Percentiles rank a stretch among this genome's conserved stretches.
Conservation (phyloP, 2,113 vertebrate genomes). For the Zapornia atra region DNA sequence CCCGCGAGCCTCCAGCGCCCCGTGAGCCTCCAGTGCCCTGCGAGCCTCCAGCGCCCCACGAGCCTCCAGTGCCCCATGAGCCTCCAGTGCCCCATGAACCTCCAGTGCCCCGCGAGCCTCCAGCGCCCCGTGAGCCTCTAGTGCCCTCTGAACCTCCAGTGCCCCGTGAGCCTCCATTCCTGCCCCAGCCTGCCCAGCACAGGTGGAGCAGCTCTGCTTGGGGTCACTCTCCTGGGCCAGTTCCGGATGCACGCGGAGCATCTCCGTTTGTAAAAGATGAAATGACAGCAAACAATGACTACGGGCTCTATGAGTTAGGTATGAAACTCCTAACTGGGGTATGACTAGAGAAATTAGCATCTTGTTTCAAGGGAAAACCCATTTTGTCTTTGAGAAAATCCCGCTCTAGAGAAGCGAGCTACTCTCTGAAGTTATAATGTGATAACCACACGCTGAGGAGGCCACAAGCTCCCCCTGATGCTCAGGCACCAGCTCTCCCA, state of each 20-base stretch:
- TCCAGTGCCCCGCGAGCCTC: no score
- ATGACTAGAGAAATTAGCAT: accelerated
- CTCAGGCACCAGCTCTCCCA: neutral
- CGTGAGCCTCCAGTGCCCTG: no score
- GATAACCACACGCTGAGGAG: neutral
- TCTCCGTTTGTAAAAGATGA: neutral
- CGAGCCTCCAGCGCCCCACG: neutral
- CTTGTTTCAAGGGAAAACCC: neutral
- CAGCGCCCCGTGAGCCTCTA: no score
- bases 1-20: neutral
- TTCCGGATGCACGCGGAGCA: accelerated
- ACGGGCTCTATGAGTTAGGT: accelerated
- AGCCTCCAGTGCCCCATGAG: no score
- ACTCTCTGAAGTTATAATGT: neutral
- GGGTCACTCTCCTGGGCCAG: neutral
- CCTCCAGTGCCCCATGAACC: neutral
- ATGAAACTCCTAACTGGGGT: neutral
- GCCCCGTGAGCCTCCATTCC: no score
- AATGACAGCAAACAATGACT: accelerated
- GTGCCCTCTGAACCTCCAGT: no score
- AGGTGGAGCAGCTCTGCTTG: no score
- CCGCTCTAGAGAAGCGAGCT: neutral
- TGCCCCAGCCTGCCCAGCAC: no score
- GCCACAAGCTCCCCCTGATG: accelerated
- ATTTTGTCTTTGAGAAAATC: accelerated